Evolutionary conservation across 2,797 vertebrate species (phyloP).

Genomic region (Hoplostethus mediterraneus): DNA sequence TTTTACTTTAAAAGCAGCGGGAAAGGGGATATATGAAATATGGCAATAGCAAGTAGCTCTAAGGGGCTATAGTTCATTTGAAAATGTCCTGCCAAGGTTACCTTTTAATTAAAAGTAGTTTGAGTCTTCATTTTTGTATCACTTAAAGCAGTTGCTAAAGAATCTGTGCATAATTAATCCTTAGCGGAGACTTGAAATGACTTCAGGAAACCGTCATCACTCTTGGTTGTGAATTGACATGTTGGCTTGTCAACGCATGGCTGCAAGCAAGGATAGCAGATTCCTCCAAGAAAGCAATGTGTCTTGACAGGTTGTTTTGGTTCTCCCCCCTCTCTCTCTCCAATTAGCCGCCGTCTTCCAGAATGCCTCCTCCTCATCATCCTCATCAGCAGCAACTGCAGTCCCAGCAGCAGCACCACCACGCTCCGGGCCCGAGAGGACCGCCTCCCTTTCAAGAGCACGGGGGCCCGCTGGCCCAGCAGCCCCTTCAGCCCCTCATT

Average conservation of each 20-base stretch:
- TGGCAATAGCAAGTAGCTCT: background rate
- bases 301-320: constrained; percentile 66
- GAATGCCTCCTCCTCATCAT: constrained; percentile 77
- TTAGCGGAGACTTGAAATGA: background rate
- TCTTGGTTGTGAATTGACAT: constrained; percentile 48
- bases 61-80: no score
- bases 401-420: constrained; percentile 75
- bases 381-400: constrained; percentile 76
- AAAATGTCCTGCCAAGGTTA: no score
- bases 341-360: constrained; percentile 67
- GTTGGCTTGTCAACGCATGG: constrained; percentile 39
- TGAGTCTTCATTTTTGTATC: constrained; percentile 11
- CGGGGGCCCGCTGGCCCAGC: constrained; percentile 77
- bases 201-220: background rate
- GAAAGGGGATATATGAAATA: background rate
- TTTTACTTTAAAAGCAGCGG: background rate
- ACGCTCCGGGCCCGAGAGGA: constrained; percentile 83
- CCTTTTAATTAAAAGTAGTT: no score
- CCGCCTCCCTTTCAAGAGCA: constrained; percentile 84
- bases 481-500: constrained; percentile 92
- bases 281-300: constrained; percentile 35
- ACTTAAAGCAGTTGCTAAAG: background rate
- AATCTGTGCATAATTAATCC: background rate
- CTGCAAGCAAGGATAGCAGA: constrained; percentile 37
- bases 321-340: constrained; percentile 47